These are phyloP conservation scores for Nasonovia ribisnigri DNA, from an alignment of 2,888 invertebrate genomes.

Conservation along the genomic window DNA sequence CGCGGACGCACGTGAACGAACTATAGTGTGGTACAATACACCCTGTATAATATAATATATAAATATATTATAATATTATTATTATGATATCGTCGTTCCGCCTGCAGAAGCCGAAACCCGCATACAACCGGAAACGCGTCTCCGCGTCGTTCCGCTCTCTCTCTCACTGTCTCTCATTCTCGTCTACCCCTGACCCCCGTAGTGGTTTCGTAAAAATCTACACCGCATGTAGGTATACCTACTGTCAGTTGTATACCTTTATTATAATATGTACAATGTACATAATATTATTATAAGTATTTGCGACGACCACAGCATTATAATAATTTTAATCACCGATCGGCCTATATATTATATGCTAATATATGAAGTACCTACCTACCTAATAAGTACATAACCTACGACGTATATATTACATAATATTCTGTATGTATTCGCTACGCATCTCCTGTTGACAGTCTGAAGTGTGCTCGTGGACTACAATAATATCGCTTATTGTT, in stretches of 20 bases:
- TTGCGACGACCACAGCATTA: neutral
- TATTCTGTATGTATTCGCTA: neutral
- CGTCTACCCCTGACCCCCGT: neutral
- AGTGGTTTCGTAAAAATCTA: neutral
- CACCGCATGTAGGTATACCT: neutral
- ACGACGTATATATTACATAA: neutral
- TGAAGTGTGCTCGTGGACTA: neutral
- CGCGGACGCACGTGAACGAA: neutral
- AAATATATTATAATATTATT: neutral
- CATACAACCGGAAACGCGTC: neutral
- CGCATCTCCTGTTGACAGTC: neutral
- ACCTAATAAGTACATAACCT: neutral
- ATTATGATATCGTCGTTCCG: conserved; percentile 3
- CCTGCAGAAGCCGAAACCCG: neutral
- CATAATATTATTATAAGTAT: neutral
- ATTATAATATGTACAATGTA: too few species aligned
- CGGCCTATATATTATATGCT: neutral
- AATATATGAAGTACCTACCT: neutral
- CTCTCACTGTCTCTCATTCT: neutral
- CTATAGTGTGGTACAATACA: neutral
- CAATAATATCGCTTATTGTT: neutral
- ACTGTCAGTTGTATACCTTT: neutral
- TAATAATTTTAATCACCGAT: neutral
- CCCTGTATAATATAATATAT: neutral
- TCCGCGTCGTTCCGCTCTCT: neutral